Base-by-base conservation (phyloP, 2,113 vertebrate genomes). In the Ictidomys tridecemlineatus region DNA sequence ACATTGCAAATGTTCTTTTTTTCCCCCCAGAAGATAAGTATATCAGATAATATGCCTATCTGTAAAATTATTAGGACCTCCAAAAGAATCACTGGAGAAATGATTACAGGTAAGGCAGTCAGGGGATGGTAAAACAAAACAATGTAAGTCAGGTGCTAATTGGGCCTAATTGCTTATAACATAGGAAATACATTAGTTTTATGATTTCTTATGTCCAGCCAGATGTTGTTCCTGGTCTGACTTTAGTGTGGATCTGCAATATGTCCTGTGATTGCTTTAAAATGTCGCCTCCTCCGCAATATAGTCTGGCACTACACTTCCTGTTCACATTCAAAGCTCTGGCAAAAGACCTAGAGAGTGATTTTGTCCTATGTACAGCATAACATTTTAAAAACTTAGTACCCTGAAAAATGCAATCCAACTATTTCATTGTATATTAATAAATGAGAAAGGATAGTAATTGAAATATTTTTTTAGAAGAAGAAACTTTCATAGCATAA, bases 151-250 rank as follows among this genome's bases (percentile, higher is more conserved):
- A 85, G 48, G 84, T 12, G 63, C 20, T 91, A 90, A 74, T 37
- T 69, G 72, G 96, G 42, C 22, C 61, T 87, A 83, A 95, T 48
- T 65, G 22, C 34, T 74, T 92, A 18, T 45, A 72, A 20, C 67
- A 42, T 11, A 76, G 53, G 82, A 42, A 6, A 63, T 39, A 58
- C n/a, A 88, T 74, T 77, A 42, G 56, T 58, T 28, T 93, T 65
- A 16, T 70, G 48, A 72, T 63, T 85, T 63, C 37, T 83, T 93
- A 96, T 70, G 83, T 72, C 84, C 63, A 58, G 79, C 48, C 76
- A 87, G 95, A 92, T 93, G 89, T 73, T 28, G 42, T 34, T 88
- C 14, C 65, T 96, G 42, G 30, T 72, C 58, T 79, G 74, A 84
- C 39, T 67, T 48, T 2, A 37, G 51, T 61, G 24, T 39, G 8